Evolutionary conservation across 2,797 vertebrate genomes (phyloP).

Genomic region (Hoplostethus mediterraneus): DNA sequence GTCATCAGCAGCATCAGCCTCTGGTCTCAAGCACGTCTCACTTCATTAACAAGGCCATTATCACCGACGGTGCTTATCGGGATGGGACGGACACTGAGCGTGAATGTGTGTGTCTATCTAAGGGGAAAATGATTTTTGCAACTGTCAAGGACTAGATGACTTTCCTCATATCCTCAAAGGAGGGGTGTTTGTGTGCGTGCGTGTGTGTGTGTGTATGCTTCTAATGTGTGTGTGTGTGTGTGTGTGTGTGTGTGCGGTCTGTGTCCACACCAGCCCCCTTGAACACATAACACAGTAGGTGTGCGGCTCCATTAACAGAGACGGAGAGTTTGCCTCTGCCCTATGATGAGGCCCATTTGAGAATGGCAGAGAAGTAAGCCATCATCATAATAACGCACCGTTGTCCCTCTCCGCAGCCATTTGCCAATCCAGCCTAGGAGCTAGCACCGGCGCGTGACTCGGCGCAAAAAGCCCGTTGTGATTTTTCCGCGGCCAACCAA

Average conservation of each 20-base stretch:
- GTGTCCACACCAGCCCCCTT: conserved; percentile 40
- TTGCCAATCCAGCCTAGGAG: conserved; percentile 59
- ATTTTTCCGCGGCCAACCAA: conserved; percentile 64
- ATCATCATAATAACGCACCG: conserved; percentile 49
- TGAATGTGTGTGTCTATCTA: conserved; percentile 36
- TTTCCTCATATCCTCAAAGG: conserved; percentile 40
- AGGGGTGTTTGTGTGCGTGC: conserved; percentile 16
- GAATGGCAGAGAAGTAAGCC: conserved; percentile 59
- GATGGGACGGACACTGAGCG: conserved; percentile 59
- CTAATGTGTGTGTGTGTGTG: conserved; percentile 25
- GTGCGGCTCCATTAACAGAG: conserved; percentile 61
- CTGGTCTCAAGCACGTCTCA: conserved; percentile 74
- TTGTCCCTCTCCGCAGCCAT: conserved; percentile 59
- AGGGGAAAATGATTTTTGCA: conserved; percentile 51
- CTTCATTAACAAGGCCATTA: conserved; percentile 80
- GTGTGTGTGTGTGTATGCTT: conserved; percentile 3
- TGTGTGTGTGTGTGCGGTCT: conserved; percentile 11
- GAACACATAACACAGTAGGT: conserved; percentile 51
- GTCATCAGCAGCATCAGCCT: conserved; percentile 73
- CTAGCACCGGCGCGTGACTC: conserved; percentile 50
- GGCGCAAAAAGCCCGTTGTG: conserved; percentile 59
- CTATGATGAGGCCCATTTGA: conserved; percentile 64
- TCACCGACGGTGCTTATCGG: conserved; percentile 71
- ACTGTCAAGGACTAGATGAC: conserved; percentile 73
- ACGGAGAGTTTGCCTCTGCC: conserved; percentile 56